A percentile compares a stretch with the other conserved stretches of the same genome.
Conservation (phyloP, 2,888 invertebrate genomes). For the Andrena hattorfiana region DNA sequence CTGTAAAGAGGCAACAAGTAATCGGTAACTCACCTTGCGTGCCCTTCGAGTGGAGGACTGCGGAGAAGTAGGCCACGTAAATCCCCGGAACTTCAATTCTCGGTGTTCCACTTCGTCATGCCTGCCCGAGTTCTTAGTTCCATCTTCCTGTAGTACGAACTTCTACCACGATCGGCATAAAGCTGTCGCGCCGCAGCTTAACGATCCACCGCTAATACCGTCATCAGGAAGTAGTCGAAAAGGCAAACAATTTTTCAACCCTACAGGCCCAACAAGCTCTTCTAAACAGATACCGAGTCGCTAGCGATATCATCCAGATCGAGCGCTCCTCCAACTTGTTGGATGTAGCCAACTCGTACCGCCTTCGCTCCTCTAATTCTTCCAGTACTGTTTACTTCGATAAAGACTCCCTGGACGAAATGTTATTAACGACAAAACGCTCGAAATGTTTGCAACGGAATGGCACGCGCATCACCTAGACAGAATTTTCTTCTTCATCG, state of each 20-base stretch:
- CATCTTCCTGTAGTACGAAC: conserved; percentile 55
- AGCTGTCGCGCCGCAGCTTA: conserved; percentile 23
- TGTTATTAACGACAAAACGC: too few relatives aligned
- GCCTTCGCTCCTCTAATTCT: too few relatives aligned
- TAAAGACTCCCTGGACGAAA: not conserved
- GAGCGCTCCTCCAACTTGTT: not conserved
- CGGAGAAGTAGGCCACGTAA: conserved; percentile 72
- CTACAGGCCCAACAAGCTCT: not conserved
- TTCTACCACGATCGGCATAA: conserved; percentile 30
- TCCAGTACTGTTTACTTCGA: too few relatives aligned
- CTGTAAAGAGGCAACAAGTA: conserved; percentile 57
- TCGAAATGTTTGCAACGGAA: not conserved
- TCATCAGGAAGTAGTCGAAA: not conserved
- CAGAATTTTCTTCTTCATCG: not conserved
- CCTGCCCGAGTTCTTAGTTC: conserved; percentile 53
- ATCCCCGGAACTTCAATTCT: conserved; percentile 68
- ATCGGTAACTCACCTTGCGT: conserved; percentile 70
- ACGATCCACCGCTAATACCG: conserved; percentile 37
- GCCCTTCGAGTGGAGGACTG: conserved; percentile 65
- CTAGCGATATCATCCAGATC: not conserved
- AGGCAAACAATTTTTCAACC: not conserved
- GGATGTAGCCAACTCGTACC: not conserved
- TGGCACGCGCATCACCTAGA: not conserved
- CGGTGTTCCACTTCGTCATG: conserved; percentile 66
- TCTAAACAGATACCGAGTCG: not conserved